Percentiles rank a stretch among this genome's conserved stretches.
phyloP scores from a whole-genome alignment of 2,113 vertebrate species.

The Lathamus discolor region DNA sequence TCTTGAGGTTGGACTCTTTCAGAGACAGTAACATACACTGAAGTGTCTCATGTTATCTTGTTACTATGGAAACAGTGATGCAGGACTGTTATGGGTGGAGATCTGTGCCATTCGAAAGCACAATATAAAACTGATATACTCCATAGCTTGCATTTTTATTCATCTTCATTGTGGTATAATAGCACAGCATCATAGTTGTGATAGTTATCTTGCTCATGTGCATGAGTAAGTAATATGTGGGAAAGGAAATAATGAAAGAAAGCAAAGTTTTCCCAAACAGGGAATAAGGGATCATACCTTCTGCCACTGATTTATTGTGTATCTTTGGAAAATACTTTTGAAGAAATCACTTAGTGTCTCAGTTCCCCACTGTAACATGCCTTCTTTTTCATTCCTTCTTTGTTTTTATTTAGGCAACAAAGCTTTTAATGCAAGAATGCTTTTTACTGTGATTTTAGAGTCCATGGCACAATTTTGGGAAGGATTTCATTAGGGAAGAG shows the following conservation, averaged over 20 bases:
- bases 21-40: not conserved
- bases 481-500: not conserved
- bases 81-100: constrained; percentile 12
- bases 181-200: not conserved
- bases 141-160: constrained; percentile 12
- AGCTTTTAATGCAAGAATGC: not conserved
- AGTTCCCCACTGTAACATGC: not conserved
- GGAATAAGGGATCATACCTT: not conserved
- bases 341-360: not conserved
- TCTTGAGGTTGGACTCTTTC: not conserved
- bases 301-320: not conserved
- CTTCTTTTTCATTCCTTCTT: not conserved
- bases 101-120: constrained; percentile 14
- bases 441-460: not conserved
- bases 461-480: not conserved
- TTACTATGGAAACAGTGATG: constrained; percentile 58
- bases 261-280: not conserved
- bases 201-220: not conserved
- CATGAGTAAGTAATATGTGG: not conserved
- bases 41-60: constrained; percentile 19
- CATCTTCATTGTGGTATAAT: not conserved
- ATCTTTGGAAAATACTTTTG: not conserved
- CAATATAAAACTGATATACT: constrained; percentile 1
- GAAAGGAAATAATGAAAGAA: constrained; percentile 11
- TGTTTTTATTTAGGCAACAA: constrained; percentile 19